Evolutionary conservation across 2,888 invertebrate genomes (phyloP), one percentile per base, ranked within the genome.

Genomic region (Pomacea canaliculata): DNA sequence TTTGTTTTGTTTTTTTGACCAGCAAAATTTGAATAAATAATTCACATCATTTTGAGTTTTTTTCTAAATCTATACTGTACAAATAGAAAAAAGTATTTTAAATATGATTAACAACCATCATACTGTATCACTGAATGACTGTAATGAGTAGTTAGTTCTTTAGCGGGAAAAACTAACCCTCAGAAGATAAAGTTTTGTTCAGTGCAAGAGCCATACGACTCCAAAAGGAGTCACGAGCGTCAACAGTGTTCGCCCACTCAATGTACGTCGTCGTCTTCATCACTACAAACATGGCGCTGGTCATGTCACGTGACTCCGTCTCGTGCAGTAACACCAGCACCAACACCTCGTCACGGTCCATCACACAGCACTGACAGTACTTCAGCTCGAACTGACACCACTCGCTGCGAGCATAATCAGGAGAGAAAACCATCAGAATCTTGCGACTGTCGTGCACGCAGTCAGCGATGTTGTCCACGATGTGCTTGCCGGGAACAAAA

Each of bases 381-480:
- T 19, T 79, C 80, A 79, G 66, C 66, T 79, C 79, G 51, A 72
- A 71, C 46, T 86, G 85, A 82, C 85, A 83, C 78, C 79, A 84
- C 76, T 83, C 81, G 82, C 81, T 83, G 46, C 27, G 63, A 18
- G 70, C 70, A 37, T 77, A 81, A 80, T 92, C 91, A 65, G 93
- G 92, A 0, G 94, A 94, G 19, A 94, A 92, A 16, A 95, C 92
- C 76, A 94, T 89, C 90, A 94, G 92, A 0, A 94, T 92, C 8
- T 93, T 92, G 37, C 93, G 91, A 0, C 94, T 94, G 1, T 93
- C 92, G 82, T 94, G 94, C 92, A 95, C 94, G 84, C 94, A 93
- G 0, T 93, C 93, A 0, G 94, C 93, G 80, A 95, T 94, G 82
- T 94, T 95, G 85, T 94, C 94, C 79, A 94, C 88, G 76, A 95